Evolutionary conservation across 2,888 invertebrate species (phyloP).

Genomic region (Drosophila pegasa): DNA sequence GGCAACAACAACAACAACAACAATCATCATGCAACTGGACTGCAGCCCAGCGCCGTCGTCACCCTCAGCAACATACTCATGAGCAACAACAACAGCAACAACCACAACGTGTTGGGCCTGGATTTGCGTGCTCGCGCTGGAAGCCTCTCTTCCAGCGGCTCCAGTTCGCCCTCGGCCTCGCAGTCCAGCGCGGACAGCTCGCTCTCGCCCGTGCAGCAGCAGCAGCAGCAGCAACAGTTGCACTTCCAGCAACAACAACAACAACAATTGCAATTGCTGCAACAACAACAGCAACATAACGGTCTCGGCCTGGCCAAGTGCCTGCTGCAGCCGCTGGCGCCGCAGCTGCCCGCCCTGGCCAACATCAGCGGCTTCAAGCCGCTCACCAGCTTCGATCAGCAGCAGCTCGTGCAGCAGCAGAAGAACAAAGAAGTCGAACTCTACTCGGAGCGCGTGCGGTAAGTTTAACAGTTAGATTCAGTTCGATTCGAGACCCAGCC

Average conservation of each 20-base stretch:
- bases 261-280: conserved; percentile 42
- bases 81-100: conserved; percentile 43
- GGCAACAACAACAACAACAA: conserved; percentile 26
- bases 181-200: conserved; percentile 90
- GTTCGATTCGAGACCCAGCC: not conserved
- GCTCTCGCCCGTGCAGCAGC: conserved; percentile 75
- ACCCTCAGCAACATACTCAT: conserved; percentile 69
- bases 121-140: conserved; percentile 89
- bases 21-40: conserved; percentile 26
- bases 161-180: conserved; percentile 92
- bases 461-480: conserved; percentile 84
- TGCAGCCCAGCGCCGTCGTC: conserved; percentile 65
- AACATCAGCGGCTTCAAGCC: conserved; percentile 77
- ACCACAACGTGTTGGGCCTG: conserved; percentile 72
- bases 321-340: conserved; percentile 61
- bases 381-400: conserved; percentile 79
- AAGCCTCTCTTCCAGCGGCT: conserved; percentile 91
- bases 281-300: conserved; percentile 59
- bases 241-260: conserved; percentile 54
- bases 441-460: conserved; percentile 92
- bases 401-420: conserved; percentile 85
- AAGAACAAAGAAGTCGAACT: conserved; percentile 92
- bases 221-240: conserved; percentile 62
- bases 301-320: conserved; percentile 65
- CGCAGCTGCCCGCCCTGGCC: conserved; percentile 59